Percentiles rank a stretch among this genome's conserved stretches.
Conservation (phyloP, 2,888 invertebrate genomes). For the Aleiodes alternator region DNA sequence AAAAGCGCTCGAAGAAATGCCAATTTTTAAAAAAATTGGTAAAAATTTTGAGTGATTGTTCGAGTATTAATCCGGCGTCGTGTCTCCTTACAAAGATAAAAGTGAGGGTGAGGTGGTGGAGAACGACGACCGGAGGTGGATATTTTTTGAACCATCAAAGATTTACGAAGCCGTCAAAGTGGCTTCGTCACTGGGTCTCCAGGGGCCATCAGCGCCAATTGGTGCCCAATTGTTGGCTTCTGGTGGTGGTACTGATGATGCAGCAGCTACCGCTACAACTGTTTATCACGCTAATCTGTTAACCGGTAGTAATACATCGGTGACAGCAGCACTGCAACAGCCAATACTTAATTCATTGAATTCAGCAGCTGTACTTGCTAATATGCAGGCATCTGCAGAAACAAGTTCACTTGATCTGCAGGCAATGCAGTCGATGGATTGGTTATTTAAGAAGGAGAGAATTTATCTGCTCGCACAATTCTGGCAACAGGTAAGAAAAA, state of each 20-base stretch:
- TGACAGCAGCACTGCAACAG: constrained; percentile 71
- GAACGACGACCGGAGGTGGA: constrained; percentile 57
- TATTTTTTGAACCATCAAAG: constrained; percentile 56
- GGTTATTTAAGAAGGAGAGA: constrained; percentile 96
- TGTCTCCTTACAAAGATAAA: constrained; percentile 54
- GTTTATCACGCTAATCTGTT: constrained; percentile 74
- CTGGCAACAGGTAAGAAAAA: constrained; percentile 93
- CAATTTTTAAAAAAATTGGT: constrained; percentile 44
- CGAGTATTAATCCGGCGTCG: constrained; percentile 22
- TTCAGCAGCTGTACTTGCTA: constrained; percentile 77
- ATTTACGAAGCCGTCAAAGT: constrained; percentile 74
- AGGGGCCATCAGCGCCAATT: constrained; percentile 75
- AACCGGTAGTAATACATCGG: constrained; percentile 72
- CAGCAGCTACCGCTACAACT: constrained; percentile 61
- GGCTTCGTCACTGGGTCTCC: constrained; percentile 76
- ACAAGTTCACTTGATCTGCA: constrained; percentile 93
- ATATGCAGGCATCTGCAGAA: constrained; percentile 83
- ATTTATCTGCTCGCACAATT: constrained; percentile 95
- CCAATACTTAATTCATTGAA: constrained; percentile 71
- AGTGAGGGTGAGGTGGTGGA: constrained; percentile 58
- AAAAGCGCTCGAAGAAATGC: background rate
- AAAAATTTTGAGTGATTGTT: constrained; percentile 35
- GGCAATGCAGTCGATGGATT: constrained; percentile 97
- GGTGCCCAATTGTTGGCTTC: constrained; percentile 74
- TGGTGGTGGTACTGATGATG: constrained; percentile 66